Evolutionary conservation across 2,797 vertebrate species (phyloP).

Genomic region (Meda fulgida): DNA sequence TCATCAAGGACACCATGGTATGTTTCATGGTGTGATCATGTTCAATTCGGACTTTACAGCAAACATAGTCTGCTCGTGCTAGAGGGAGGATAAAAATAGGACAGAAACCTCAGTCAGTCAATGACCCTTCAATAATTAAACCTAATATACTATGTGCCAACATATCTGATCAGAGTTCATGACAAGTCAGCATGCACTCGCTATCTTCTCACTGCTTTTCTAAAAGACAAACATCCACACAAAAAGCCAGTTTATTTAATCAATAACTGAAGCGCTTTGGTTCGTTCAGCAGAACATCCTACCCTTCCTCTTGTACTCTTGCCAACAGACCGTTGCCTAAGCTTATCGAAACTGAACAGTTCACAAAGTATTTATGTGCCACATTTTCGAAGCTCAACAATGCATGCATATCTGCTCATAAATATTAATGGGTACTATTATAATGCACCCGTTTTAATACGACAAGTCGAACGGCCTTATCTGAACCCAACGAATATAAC

Average conservation of each 20-base stretch:
- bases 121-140: constrained; percentile 35
- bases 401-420: neutral
- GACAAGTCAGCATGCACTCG: neutral
- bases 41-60: constrained; percentile 6
- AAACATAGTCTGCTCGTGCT: neutral
- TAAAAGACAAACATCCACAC: neutral
- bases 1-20: neutral
- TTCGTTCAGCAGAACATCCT: neutral
- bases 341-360: neutral
- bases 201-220: neutral
- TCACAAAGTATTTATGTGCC: neutral
- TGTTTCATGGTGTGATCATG: neutral
- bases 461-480: neutral
- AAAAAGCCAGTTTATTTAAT: neutral
- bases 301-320: constrained; percentile 25
- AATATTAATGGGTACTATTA: neutral
- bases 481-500: neutral
- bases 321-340: constrained; percentile 13
- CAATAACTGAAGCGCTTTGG: neutral
- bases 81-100: constrained; percentile 44
- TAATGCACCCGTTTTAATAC: neutral
- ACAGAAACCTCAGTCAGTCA: constrained; percentile 35
- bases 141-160: neutral
- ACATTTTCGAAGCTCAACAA: neutral
- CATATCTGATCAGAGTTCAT: constrained; percentile 28